These are phyloP conservation scores for Suncus etruscus DNA, from an alignment of 2,113 vertebrate species.

Conservation along the genomic window DNA sequence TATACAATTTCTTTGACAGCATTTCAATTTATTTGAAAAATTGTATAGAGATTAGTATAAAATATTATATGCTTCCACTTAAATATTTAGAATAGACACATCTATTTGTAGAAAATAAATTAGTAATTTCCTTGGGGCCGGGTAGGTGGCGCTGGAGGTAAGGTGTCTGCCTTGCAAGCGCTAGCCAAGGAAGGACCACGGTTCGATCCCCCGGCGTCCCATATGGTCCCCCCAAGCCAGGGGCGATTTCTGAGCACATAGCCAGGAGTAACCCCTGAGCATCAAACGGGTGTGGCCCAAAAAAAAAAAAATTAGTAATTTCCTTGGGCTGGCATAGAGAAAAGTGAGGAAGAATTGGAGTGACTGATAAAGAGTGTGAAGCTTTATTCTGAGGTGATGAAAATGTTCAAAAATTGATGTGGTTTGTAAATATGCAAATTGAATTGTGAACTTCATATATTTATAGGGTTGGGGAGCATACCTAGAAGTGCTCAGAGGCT, in stretches of 20 bases:
- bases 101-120: neutral
- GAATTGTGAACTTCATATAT: neutral
- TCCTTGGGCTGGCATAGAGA: neutral
- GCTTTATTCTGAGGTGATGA: neutral
- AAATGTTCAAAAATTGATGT: neutral
- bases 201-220: too few species aligned
- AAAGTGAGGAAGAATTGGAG: rapidly evolving
- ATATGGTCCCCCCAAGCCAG: too few species aligned
- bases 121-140: neutral
- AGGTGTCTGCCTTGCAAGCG: too few species aligned
- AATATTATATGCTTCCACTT: conserved; percentile 6
- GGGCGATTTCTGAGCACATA: too few species aligned
- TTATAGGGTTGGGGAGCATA: too few species aligned
- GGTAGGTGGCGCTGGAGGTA: too few species aligned
- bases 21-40: neutral
- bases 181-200: too few species aligned
- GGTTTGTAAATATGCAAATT: neutral
- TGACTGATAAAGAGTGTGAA: too few species aligned
- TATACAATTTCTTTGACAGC: neutral
- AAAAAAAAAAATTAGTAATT: neutral
- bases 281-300: too few species aligned
- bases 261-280: too few species aligned
- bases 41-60: neutral
- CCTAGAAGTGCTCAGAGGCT: too few species aligned
- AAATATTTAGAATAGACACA: neutral